phyloP scores from a whole-genome alignment of 2,113 vertebrate genomes.

The Cyphomyrus discorhynchus region DNA sequence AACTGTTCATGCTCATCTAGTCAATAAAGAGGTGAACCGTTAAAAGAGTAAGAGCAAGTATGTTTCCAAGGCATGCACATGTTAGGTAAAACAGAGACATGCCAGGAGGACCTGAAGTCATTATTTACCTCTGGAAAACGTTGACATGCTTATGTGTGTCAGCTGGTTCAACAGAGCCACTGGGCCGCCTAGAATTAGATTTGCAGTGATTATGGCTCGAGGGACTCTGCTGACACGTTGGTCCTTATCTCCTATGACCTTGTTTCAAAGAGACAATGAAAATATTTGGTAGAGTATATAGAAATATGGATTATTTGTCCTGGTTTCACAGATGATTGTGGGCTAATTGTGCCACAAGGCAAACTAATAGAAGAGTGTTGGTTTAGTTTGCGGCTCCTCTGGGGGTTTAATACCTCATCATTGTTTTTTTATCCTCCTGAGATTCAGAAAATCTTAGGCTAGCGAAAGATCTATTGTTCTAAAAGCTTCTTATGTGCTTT shows the following conservation, averaged over 20 bases:
- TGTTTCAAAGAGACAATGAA: slow-evolving; percentile 16
- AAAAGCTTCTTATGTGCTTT: not conserved
- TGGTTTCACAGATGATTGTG: slow-evolving; percentile 24
- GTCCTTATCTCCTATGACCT: slow-evolving; percentile 17
- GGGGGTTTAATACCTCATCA: slow-evolving; percentile 41
- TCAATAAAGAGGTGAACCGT: not conserved
- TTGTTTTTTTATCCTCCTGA: slow-evolving; percentile 50
- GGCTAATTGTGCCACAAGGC: slow-evolving; percentile 28
- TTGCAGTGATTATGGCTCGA: not conserved
- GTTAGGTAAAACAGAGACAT: not conserved
- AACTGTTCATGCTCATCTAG: not conserved
- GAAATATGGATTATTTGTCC: slow-evolving; percentile 33
- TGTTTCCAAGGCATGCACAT: not conserved
- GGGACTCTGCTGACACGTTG: not conserved
- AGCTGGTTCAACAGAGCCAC: slow-evolving; percentile 43
- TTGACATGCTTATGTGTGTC: slow-evolving; percentile 35
- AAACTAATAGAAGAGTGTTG: slow-evolving; percentile 23
- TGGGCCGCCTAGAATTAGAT: slow-evolving; percentile 18
- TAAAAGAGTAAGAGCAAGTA: not conserved
- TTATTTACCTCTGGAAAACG: slow-evolving; percentile 31
- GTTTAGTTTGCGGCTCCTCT: slow-evolving; percentile 38
- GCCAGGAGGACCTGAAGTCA: slow-evolving; percentile 25
- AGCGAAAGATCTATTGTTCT: slow-evolving; percentile 21
- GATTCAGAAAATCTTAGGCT: slow-evolving; percentile 46
- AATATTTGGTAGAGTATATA: slow-evolving; percentile 5